Base-by-base conservation (phyloP, 2,113 vertebrate species). In the Equus quagga region DNA sequence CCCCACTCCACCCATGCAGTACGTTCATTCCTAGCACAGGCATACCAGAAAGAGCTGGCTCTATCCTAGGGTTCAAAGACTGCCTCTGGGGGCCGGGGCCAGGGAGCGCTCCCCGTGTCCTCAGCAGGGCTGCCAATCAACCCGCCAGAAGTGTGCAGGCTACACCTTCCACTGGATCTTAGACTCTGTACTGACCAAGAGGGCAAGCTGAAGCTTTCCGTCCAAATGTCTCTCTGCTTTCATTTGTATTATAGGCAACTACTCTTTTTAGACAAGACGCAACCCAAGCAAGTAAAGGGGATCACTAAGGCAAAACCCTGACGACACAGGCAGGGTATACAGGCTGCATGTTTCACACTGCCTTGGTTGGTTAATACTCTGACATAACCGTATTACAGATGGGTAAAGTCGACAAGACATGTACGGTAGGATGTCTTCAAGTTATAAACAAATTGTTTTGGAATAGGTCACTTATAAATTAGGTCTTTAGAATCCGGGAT, bases 21-120 rank as follows among this genome's bases (percentile, higher is more conserved):
- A 24, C 31, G 41, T 9, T 75, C 44, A 70, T 69, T 93, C 70
- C 76, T 36, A 44, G 58, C 70, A 90, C 17, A 80, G 84, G 56
- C 8, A 3, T 36, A 41, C 10, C 62, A 86, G 18, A 81, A 64
- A 89, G n/a, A 72, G 58, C 36, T 0, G 4, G 51, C 23, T 87
- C 69, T 67, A 95, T 84, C 87, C 36, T 54, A 69, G 41, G 69
- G 54, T 83, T 79, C 90, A 89, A 72, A 91, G 94, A 12, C 36
- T 64, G 72, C 24, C 67, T 90, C 89, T 58, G 3, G 69, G 33
- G 54, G 17, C 41, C 26, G 28, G 28, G 51, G 70, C 9, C 3
- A 1, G 17, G 28, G 4, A 64, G 41, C 7, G 6, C 4, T 8
- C 11, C 11, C 28, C 10, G 3, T 6, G 17, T 12, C 31, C 73